Conservation (phyloP, 2,113 vertebrate species). For the Megaleporinus macrocephalus region DNA sequence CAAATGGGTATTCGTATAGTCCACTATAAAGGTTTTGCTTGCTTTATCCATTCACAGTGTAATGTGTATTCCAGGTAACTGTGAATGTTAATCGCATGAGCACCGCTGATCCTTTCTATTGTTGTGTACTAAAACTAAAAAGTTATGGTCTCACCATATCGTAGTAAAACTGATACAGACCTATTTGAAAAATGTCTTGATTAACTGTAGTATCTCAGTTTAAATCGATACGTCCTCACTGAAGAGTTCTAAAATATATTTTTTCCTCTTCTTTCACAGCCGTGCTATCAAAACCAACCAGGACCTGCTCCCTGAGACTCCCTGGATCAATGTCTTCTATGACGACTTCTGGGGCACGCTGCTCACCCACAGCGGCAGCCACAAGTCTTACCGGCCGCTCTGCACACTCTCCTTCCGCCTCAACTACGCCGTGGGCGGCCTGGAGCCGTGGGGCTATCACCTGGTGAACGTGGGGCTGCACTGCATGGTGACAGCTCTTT, state of each 20-base stretch:
- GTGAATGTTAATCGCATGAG: too few species aligned
- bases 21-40: too few species aligned
- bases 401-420: slow-evolving; percentile 97
- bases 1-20: too few species aligned
- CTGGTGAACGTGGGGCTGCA: slow-evolving; percentile 91
- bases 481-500: slow-evolving; percentile 87
- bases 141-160: too few species aligned
- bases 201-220: too few species aligned
- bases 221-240: neutral
- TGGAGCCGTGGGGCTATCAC: slow-evolving; percentile 97
- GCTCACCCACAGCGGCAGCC: slow-evolving; percentile 97
- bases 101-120: too few species aligned
- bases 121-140: too few species aligned
- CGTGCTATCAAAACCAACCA: slow-evolving; percentile 99
- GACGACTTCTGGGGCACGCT: slow-evolving; percentile 98
- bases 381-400: slow-evolving; percentile 97
- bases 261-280: slow-evolving; percentile 75
- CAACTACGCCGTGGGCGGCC: slow-evolving; percentile 88
- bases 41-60: too few species aligned
- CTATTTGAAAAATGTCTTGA: too few species aligned
- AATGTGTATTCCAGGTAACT: too few species aligned
- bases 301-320: slow-evolving; percentile 95
- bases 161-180: too few species aligned
- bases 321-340: slow-evolving; percentile 96
- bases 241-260: neutral